phyloP scores from a whole-genome alignment of 2,113 vertebrate genomes.

The Elaphurus davidianus region DNA sequence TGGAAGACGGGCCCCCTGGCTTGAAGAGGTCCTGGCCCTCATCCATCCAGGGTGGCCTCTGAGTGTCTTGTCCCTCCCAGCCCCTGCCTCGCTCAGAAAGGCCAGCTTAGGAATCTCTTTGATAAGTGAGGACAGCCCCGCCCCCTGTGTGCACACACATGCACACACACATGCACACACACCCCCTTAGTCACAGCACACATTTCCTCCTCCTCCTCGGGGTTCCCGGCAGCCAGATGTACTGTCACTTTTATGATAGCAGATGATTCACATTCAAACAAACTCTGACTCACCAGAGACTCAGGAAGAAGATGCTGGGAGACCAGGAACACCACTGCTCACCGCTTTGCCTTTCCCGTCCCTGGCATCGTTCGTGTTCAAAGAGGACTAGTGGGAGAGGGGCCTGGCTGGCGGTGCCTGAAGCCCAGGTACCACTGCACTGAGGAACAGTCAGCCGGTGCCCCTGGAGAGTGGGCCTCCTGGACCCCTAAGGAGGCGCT shows the following conservation, averaged over 20 bases:
- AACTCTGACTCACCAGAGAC: slow-evolving; percentile 44
- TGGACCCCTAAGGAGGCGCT: not conserved
- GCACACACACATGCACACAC: not conserved
- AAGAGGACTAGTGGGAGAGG: not conserved
- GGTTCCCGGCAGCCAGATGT: not conserved
- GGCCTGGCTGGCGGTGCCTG: not conserved
- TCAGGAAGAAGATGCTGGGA: not conserved
- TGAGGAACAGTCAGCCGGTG: not conserved
- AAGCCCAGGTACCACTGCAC: not conserved
- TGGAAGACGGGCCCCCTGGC: fast-evolving
- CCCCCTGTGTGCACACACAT: fast-evolving
- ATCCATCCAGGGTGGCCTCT: not conserved
- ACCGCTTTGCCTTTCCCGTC: not conserved
- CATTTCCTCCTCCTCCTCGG: not conserved
- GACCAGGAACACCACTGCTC: not conserved
- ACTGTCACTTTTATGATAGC: not conserved
- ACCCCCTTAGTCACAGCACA: not conserved
- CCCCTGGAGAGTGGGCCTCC: not conserved
- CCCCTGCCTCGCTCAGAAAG: not conserved
- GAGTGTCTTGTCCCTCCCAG: not conserved
- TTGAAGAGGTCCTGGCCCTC: not conserved
- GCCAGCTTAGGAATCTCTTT: not conserved
- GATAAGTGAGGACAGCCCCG: not conserved
- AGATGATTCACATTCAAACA: slow-evolving; percentile 67
- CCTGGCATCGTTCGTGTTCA: not conserved